Evolutionary conservation across 1,140 invertebrate genomes (phyloP), one percentile per base, ranked within the genome.

Genomic region (Drosophila ambigua): DNA sequence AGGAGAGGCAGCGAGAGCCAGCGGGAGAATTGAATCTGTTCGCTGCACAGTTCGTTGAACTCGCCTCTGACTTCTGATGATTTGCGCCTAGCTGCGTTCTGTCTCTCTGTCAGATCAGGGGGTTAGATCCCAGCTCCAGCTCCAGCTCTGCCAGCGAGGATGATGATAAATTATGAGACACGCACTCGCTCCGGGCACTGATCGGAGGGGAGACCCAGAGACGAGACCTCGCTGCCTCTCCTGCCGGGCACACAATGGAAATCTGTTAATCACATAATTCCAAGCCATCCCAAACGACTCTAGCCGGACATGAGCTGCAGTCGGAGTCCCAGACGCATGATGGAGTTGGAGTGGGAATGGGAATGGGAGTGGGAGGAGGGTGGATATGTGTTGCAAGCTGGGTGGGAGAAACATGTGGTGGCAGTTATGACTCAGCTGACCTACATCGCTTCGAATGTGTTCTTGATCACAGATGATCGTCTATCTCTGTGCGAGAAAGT

Each of bases 221-320:
- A 24, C 31, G 31, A 39, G 35, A 28, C 31, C 26, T 44, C 54
- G 28, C 43, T 13, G 16, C 24, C 64, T 35, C 71, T 51, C 35
- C 26, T 20, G 26, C 20, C 41, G 31, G 35, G 35, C 50, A 72
- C 16, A 61, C 49, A 67, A 45, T 55, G 53, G 26, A 69, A 89
- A 88, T 87, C 83, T 88, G 66, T 87, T 88, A 72, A 88, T 87
- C 79, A 63, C 58, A 79, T 83, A 59, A 69, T 67, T 72, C 55
- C 52, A 63, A 57, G 43, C 35, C 66, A 71, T 68, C 28, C 66
- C 43, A 9, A 23, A 13, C 57, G 9, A 53, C 59, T 63, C 39
- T 48, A 57, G 53, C 45, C 51, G 57, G 77, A 71, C 76, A 73
- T 79, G 54, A 63, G 62, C 73, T 23, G 35, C 15, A 41, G 31